A percentile compares a stretch with the other conserved stretches of the same genome.
Conservation (phyloP, 2,113 vertebrate genomes). For the Corydoras maculifer region DNA sequence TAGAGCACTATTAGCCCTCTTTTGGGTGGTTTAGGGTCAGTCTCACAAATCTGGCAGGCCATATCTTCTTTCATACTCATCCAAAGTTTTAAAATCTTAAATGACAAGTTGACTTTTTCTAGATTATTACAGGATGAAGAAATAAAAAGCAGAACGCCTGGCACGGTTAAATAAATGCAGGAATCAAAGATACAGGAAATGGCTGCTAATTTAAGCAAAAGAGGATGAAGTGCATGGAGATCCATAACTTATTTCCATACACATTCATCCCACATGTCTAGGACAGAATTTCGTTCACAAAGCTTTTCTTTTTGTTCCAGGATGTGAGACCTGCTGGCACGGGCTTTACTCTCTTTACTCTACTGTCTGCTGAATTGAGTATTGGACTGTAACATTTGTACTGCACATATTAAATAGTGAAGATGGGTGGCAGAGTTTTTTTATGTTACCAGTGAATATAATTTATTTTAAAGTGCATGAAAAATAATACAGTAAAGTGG, state of each 20-base stretch:
- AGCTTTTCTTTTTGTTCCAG: constrained; percentile 25
- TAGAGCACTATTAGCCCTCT: background rate
- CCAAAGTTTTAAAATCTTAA: background rate
- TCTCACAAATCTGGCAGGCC: background rate
- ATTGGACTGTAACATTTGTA: background rate
- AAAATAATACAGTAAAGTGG: too few species aligned
- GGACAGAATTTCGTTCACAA: constrained; percentile 7
- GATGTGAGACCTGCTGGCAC: constrained; percentile 17
- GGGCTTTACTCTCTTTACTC: too few species aligned
- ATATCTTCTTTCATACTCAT: constrained; percentile 7
- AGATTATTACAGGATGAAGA: constrained; percentile 2
- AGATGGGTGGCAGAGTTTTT: too few species aligned
- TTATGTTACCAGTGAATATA: too few species aligned
- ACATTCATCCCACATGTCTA: constrained; percentile 23
- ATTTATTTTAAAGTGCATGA: too few species aligned
- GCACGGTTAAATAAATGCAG: background rate
- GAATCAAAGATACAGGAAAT: background rate
- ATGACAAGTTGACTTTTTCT: background rate
- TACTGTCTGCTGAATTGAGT: background rate
- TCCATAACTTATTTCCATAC: constrained; percentile 25
- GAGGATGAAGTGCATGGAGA: background rate
- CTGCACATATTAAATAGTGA: background rate
- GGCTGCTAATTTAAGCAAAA: background rate
- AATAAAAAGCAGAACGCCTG: background rate
- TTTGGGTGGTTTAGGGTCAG: constrained; percentile 7